Conservation (phyloP, 2,888 invertebrate species). For the Megaustenia siamemsis region DNA sequence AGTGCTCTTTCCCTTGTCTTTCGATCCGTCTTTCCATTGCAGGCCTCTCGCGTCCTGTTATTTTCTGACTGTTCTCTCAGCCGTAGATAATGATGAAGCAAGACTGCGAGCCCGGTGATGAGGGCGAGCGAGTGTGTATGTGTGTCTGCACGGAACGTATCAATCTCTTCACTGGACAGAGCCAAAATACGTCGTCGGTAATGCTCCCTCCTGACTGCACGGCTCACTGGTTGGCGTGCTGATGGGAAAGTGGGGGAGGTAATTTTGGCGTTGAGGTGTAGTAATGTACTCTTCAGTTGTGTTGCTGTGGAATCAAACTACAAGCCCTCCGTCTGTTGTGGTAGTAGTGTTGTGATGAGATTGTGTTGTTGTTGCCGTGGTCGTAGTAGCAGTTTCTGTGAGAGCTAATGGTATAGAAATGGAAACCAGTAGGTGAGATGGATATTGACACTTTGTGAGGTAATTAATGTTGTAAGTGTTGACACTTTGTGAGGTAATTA, state of each 20-base stretch:
- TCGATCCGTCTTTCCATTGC: background rate
- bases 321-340: no score
- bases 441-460: no score
- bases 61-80: slow-evolving; percentile 26
- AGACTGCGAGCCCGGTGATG: background rate
- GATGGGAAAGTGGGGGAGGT: background rate
- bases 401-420: background rate
- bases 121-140: slow-evolving; percentile 30
- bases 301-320: no score
- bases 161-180: background rate
- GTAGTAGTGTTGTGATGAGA: background rate
- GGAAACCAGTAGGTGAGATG: no score
- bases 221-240: background rate
- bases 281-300: background rate
- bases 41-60: background rate
- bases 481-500: no score
- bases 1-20: background rate
- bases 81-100: slow-evolving; percentile 29
- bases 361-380: background rate
- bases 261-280: background rate
- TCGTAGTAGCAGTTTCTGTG: background rate
- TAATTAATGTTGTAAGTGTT: no score
- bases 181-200: background rate
- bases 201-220: slow-evolving; percentile 16
- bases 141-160: slow-evolving; percentile 6